Conservation (phyloP, 2,797 vertebrate species). For the Falco novaeseelandiae region DNA sequence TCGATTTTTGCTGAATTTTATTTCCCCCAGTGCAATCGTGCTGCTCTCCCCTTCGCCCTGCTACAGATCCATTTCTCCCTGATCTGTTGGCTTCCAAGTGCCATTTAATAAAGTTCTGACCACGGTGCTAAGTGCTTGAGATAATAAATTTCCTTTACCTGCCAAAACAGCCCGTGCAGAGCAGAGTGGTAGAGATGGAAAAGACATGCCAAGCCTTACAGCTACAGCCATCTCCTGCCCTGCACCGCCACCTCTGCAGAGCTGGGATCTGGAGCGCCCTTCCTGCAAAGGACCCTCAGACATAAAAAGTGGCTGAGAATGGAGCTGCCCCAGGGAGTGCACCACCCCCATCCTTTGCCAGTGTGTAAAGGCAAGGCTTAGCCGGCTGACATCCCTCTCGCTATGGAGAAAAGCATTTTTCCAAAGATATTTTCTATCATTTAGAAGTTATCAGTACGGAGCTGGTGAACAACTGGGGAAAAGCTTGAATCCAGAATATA, state of each 20-base stretch:
- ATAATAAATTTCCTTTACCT: background rate
- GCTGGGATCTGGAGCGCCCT: background rate
- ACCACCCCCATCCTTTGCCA: background rate
- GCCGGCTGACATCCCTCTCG: fast-evolving
- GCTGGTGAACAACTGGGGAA: background rate
- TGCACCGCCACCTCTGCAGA: background rate
- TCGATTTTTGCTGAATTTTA: background rate
- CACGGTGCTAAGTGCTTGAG: background rate
- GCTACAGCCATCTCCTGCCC: background rate
- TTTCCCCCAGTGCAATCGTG: background rate
- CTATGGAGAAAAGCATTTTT: background rate
- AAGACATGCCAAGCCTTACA: background rate
- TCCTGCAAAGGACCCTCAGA: background rate
- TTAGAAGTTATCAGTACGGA: background rate
- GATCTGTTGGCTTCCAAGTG: background rate
- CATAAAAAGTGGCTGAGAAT: background rate
- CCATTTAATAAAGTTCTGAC: background rate
- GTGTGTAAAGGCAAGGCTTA: background rate
- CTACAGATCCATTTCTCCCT: background rate
- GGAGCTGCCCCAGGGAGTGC: background rate
- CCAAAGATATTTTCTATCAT: background rate
- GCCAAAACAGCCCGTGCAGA: background rate
- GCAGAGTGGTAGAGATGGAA: background rate
- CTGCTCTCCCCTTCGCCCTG: background rate
- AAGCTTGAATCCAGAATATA: background rate